A percentile compares a stretch with the other conserved stretches of the same genome.
These are phyloP conservation scores for Lepidocyrtoides sp. DNA, from an alignment of 2,888 invertebrate species.

Conservation along the genomic window DNA sequence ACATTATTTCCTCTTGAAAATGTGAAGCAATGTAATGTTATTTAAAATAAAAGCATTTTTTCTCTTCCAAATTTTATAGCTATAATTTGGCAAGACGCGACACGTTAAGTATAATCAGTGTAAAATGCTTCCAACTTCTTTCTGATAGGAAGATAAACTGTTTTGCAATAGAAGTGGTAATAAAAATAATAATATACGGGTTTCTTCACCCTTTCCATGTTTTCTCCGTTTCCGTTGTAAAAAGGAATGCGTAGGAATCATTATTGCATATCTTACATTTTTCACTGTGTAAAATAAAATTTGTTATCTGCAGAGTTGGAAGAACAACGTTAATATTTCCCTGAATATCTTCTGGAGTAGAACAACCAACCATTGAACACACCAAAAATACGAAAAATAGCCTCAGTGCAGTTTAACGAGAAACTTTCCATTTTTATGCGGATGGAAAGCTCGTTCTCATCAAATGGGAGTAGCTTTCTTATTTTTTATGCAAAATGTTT, in stretches of 20 bases:
- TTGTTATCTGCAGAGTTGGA: background rate
- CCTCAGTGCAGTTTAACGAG: too few species aligned
- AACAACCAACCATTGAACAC: background rate
- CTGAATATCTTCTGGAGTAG: background rate
- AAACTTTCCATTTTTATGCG: background rate
- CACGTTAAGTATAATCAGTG: background rate
- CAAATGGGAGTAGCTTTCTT: background rate
- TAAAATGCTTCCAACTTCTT: background rate
- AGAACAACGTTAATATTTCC: background rate
- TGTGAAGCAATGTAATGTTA: background rate
- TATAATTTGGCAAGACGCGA: background rate
- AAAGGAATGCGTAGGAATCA: background rate
- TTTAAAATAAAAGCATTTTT: background rate
- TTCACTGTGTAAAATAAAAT: background rate
- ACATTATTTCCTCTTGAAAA: background rate
- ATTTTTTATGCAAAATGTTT: background rate
- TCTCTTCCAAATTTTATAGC: background rate
- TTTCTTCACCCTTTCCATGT: background rate
- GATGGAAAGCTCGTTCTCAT: background rate
- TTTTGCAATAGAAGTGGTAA: background rate
- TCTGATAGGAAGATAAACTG: conserved; percentile 1
- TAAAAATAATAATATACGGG: background rate
- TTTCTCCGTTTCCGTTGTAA: background rate
- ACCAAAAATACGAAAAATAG: background rate
- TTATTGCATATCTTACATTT: background rate